Evolutionary conservation across 2,113 vertebrate genomes (phyloP).

Genomic region (Gambusia affinis): DNA sequence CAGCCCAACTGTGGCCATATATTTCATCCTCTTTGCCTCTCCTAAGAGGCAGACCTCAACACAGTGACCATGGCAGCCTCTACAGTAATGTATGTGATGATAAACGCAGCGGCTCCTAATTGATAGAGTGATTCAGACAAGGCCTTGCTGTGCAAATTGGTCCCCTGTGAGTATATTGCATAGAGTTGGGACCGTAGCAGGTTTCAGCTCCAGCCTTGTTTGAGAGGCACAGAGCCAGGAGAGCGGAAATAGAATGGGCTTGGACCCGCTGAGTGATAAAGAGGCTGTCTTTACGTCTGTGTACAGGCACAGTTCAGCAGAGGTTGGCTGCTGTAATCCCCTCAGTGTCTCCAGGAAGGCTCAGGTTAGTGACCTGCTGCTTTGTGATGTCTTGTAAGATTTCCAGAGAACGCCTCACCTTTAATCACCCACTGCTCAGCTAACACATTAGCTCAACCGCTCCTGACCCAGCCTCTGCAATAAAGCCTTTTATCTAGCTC

Average conservation of each 20-base stretch:
- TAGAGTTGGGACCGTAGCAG: conserved; percentile 85
- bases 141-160: conserved; percentile 94
- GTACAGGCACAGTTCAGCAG: conserved; percentile 74
- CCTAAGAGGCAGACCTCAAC: conserved; percentile 89
- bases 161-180: conserved; percentile 85
- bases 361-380: conserved; percentile 78
- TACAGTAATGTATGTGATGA: conserved; percentile 97
- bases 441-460: conserved; percentile 78
- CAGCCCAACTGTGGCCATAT: conserved; percentile 93
- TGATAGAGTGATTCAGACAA: conserved; percentile 97
- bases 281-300: conserved; percentile 83
- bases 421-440: conserved; percentile 77
- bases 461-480: conserved; percentile 68
- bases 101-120: conserved; percentile 97
- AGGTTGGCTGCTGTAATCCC: conserved; percentile 82
- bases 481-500: conserved; percentile 81
- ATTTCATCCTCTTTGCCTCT: conserved; percentile 77
- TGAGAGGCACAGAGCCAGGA: conserved; percentile 78
- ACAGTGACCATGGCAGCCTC: conserved; percentile 87
- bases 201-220: conserved; percentile 83
- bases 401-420: conserved; percentile 78
- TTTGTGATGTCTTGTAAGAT: conserved; percentile 80
- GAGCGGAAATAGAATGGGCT: conserved; percentile 79
- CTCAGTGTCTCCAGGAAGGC: conserved; percentile 77
- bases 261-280: conserved; percentile 86